These are phyloP conservation scores for Leptinotarsa texana DNA, from an alignment of 1,140 invertebrate species.

Conservation along the genomic window DNA sequence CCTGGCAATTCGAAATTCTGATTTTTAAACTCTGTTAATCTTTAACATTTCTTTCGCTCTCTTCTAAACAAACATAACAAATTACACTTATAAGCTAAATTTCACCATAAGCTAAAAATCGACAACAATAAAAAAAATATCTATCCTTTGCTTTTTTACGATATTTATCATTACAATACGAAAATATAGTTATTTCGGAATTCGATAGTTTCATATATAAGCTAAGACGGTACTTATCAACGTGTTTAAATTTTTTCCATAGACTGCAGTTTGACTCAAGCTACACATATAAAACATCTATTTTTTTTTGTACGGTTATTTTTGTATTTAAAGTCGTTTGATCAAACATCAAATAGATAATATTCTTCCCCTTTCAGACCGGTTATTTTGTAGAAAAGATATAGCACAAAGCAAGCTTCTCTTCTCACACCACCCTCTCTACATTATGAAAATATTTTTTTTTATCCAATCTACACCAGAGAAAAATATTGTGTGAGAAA, in stretches of 20 bases:
- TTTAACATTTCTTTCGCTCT: slow-evolving; percentile 43
- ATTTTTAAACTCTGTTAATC: slow-evolving; percentile 45
- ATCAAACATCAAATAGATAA: slow-evolving; percentile 19
- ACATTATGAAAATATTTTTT: slow-evolving; percentile 4
- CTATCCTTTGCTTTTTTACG: slow-evolving; percentile 42
- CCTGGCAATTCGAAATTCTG: slow-evolving; percentile 18
- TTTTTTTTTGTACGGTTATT: slow-evolving; percentile 31
- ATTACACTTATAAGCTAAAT: slow-evolving; percentile 43
- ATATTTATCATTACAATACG: slow-evolving; percentile 45
- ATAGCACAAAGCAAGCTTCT: neutral
- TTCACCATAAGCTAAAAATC: slow-evolving; percentile 45
- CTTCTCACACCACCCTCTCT: neutral
- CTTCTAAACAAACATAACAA: slow-evolving; percentile 45
- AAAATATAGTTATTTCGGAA: slow-evolving; percentile 52
- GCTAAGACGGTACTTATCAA: slow-evolving; percentile 41
- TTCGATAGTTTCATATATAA: slow-evolving; percentile 45
- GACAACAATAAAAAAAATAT: slow-evolving; percentile 49
- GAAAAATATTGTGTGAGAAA: no score
- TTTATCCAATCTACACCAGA: no score
- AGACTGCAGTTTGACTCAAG: slow-evolving; percentile 36
- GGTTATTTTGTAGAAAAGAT: neutral
- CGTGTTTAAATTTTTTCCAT: slow-evolving; percentile 28
- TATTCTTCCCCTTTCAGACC: neutral
- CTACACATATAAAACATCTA: slow-evolving; percentile 49
- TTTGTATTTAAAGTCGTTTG: slow-evolving; percentile 28